Percentiles rank a stretch among this genome's conserved stretches.
Conservation (phyloP, 2,797 vertebrate species). For the Synaphobranchus kaupii region DNA sequence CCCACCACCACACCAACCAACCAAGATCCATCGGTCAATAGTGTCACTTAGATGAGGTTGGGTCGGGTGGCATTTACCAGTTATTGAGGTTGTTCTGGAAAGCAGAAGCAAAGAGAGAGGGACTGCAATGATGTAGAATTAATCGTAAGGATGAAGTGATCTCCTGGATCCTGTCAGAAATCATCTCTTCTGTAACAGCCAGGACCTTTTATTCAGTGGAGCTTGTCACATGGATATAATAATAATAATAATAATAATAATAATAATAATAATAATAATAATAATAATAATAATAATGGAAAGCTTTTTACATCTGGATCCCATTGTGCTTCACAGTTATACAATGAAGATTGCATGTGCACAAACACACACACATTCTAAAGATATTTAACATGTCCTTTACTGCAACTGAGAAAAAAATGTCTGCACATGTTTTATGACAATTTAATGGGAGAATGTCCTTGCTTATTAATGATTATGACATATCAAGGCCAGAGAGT, state of each 20-base stretch:
- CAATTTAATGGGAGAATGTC: not conserved
- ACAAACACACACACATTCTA: too few species aligned
- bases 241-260: too few species aligned
- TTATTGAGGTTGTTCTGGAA: slow-evolving; percentile 58
- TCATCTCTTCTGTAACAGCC: not conserved
- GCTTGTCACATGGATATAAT: not conserved
- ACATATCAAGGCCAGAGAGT: not conserved
- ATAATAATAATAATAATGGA: too few species aligned
- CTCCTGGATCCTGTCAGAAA: slow-evolving; percentile 3
- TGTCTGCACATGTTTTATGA: not conserved
- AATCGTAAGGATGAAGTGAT: slow-evolving; percentile 37
- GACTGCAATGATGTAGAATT: slow-evolving; percentile 51
- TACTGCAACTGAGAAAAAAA: not conserved
- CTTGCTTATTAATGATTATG: not conserved
- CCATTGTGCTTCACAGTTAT: too few species aligned
- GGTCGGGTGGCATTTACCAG: slow-evolving; percentile 51
- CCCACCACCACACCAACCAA: not conserved
- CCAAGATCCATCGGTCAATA: not conserved
- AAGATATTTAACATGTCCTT: not conserved
- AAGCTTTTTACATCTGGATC: too few species aligned
- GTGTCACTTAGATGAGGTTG: not conserved
- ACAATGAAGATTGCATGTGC: too few species aligned
- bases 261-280: too few species aligned
- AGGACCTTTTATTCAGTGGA: not conserved
- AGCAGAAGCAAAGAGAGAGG: slow-evolving; percentile 54